phyloP scores from a whole-genome alignment of 2,113 vertebrate genomes.

The Tenebrosternarchus preto region DNA sequence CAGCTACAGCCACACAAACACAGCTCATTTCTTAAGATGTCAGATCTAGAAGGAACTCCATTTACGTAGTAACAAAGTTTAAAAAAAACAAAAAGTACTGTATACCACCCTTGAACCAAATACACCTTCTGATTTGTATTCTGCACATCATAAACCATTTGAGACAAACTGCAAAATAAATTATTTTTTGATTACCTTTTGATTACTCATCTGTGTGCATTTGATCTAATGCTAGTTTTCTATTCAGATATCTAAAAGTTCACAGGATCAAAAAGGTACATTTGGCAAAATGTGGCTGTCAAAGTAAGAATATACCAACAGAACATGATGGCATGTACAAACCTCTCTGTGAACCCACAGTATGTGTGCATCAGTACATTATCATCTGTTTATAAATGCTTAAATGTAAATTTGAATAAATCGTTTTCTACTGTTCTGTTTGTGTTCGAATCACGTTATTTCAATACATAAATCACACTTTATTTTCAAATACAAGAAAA shows the following conservation, averaged over 20 bases:
- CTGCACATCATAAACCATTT: too few species aligned
- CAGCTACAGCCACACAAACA: background rate
- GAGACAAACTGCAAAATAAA: too few species aligned
- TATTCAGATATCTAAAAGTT: too few species aligned
- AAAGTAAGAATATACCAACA: too few species aligned
- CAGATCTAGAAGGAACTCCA: background rate
- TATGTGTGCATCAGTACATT: background rate
- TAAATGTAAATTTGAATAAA: slow-evolving; percentile 23
- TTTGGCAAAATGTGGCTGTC: too few species aligned
- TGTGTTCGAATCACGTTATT: background rate
- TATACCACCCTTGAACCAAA: too few species aligned
- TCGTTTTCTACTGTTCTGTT: background rate
- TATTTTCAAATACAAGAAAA: slow-evolving; percentile 1
- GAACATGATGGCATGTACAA: background rate
- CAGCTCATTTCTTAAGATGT: background rate
- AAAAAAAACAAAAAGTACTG: too few species aligned
- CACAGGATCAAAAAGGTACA: too few species aligned
- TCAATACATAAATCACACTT: background rate
- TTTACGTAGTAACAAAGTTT: background rate
- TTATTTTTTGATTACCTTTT: too few species aligned
- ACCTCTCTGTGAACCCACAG: background rate
- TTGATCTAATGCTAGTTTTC: too few species aligned
- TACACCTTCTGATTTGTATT: too few species aligned
- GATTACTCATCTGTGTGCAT: too few species aligned
- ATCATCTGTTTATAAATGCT: background rate